phyloP scores from a whole-genome alignment of 2,113 vertebrate species.

The Eolophus roseicapilla region DNA sequence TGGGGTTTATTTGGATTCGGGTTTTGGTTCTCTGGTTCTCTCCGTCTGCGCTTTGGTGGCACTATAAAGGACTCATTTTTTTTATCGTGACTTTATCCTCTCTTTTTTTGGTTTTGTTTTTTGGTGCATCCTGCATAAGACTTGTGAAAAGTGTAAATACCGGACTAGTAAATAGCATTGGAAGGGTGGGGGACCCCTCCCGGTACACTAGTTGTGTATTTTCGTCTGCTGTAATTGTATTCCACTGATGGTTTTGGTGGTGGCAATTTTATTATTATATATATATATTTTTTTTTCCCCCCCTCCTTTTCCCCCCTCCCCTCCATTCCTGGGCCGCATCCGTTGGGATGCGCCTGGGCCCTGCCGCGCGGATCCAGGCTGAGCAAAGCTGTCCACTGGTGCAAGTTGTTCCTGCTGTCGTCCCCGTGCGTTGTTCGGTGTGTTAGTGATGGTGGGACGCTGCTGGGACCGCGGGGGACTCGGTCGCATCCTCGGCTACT shows the following conservation, averaged over 20 bases:
- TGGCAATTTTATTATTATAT: conserved; percentile 45
- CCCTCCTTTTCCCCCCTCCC: too few relatives aligned
- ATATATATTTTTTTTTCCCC: neutral
- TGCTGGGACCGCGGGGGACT: conserved; percentile 49
- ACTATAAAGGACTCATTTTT: conserved; percentile 55
- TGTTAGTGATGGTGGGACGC: neutral
- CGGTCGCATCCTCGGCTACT: conserved; percentile 14
- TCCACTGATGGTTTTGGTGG: conserved; percentile 72
- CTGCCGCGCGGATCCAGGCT: neutral
- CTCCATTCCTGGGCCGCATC: neutral
- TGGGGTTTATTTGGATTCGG: neutral
- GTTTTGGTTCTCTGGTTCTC: neutral
- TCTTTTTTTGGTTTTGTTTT: neutral
- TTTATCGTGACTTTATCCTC: conserved; percentile 1
- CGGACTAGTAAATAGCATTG: conserved; percentile 77
- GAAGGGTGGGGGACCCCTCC: conserved; percentile 54
- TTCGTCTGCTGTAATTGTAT: conserved; percentile 80
- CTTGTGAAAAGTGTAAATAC: conserved; percentile 96
- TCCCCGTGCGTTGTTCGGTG: neutral
- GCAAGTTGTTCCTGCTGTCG: neutral
- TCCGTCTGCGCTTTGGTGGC: conserved; percentile 52
- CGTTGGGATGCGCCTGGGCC: neutral
- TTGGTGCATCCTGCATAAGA: conserved; percentile 60
- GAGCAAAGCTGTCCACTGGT: neutral
- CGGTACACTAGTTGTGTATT: conserved; percentile 81